These are phyloP conservation scores for Drosophila vallismaia DNA, from an alignment of 2,888 invertebrate genomes.

Conservation along the genomic window DNA sequence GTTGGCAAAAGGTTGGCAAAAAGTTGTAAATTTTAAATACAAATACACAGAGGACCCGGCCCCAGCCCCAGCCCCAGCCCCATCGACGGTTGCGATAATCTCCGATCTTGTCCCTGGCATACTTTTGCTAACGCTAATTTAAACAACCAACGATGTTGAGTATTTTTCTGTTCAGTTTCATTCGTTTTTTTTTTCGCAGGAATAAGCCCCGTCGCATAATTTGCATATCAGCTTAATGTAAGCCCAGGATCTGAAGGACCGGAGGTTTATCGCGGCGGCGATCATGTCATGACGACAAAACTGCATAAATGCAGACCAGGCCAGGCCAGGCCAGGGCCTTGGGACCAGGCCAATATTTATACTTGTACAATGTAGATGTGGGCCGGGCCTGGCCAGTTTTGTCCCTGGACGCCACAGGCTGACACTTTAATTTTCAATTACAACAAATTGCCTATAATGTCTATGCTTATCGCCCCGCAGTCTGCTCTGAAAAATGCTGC, in stretches of 20 bases:
- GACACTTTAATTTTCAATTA: conserved; percentile 81
- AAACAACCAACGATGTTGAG: conserved; percentile 48
- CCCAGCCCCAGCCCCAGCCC: background rate
- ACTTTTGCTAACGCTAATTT: conserved; percentile 78
- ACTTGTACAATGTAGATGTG: too few species aligned
- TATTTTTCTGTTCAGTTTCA: background rate
- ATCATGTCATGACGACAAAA: conserved; percentile 73
- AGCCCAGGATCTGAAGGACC: conserved; percentile 64
- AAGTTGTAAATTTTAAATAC: conserved; percentile 78
- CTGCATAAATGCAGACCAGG: conserved; percentile 57
- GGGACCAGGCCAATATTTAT: background rate
- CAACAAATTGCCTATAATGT: conserved; percentile 80
- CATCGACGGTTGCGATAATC: too few species aligned
- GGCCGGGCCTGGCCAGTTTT: conserved; percentile 17
- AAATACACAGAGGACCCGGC: too few species aligned
- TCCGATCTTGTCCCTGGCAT: conserved; percentile 54
- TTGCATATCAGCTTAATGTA: conserved; percentile 79
- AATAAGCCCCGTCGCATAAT: conserved; percentile 64
- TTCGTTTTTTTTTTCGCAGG: too few species aligned
- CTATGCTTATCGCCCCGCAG: conserved; percentile 76
- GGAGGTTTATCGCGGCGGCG: conserved; percentile 42
- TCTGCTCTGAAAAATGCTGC: conserved; percentile 46
- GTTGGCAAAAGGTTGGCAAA: conserved; percentile 50
- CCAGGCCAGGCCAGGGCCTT: conserved; percentile 10
- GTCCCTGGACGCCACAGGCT: conserved; percentile 69